phyloP scores from a whole-genome alignment of 2,888 invertebrate genomes.

The Balanococcus diminutus region DNA sequence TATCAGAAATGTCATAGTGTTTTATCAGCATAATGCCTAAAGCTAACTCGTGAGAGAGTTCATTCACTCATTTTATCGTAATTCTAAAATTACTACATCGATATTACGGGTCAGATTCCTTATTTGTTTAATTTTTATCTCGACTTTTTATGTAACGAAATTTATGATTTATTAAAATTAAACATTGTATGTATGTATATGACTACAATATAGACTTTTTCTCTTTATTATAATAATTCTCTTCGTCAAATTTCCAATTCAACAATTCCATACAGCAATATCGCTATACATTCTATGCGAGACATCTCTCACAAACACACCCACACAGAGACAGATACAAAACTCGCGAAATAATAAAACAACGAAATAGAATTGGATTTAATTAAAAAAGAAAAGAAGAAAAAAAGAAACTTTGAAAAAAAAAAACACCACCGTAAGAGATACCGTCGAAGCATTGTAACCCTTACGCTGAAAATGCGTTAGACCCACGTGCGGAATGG shows the following conservation, averaged over 20 bases:
- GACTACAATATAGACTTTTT: too few relatives aligned
- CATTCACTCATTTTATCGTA: neutral
- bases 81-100: slow-evolving; percentile 26
- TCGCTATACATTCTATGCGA: neutral
- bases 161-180: neutral
- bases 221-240: neutral
- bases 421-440: slow-evolving; percentile 36
- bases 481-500: slow-evolving; percentile 54
- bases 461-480: slow-evolving; percentile 51
- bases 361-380: slow-evolving; percentile 20
- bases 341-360: neutral
- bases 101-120: slow-evolving; percentile 27
- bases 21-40: neutral
- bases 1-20: neutral
- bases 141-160: neutral
- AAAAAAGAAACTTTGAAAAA: slow-evolving; percentile 20
- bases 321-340: too few relatives aligned
- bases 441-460: slow-evolving; percentile 8
- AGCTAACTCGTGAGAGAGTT: neutral
- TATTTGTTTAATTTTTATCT: slow-evolving; percentile 20
- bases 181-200: neutral
- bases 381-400: slow-evolving; percentile 1
- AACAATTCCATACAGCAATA: neutral
- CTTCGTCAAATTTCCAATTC: neutral
- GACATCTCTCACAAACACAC: neutral